phyloP scores from a whole-genome alignment of 2,888 invertebrate genomes.

The Trichopoda pennipes region DNA sequence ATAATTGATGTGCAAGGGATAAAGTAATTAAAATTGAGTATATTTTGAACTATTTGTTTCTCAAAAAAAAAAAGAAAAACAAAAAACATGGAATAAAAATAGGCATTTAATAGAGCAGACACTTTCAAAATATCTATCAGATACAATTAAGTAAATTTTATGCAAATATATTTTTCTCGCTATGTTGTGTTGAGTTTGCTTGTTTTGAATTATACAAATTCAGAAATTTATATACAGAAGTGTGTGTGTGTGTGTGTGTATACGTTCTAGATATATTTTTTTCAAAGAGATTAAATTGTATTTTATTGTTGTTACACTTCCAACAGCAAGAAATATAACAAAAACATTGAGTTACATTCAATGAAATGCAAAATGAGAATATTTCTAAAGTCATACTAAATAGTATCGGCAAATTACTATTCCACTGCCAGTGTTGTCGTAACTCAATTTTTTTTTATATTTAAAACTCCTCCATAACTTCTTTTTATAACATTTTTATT shows the following conservation, averaged over 20 bases:
- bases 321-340: constrained; percentile 33
- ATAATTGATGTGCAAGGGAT: neutral
- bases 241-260: neutral
- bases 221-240: neutral
- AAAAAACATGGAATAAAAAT: neutral
- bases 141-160: constrained; percentile 40
- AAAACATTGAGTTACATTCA: constrained; percentile 32
- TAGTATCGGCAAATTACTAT: constrained; percentile 46
- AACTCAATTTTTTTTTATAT: no score
- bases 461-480: no score
- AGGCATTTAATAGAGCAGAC: neutral
- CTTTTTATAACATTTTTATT: no score
- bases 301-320: constrained; percentile 12
- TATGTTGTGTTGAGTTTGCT: constrained; percentile 16
- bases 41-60: constrained; percentile 9
- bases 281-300: neutral
- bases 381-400: constrained; percentile 22
- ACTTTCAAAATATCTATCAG: constrained; percentile 16
- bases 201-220: constrained; percentile 39
- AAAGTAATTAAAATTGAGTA: constrained; percentile 3
- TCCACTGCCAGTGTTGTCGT: constrained; percentile 16
- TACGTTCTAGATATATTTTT: neutral
- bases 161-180: constrained; percentile 25
- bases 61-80: neutral
- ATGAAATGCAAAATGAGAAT: constrained; percentile 6